These are phyloP conservation scores for Andrena camellia DNA, from an alignment of 2,888 invertebrate genomes.

Conservation along the genomic window DNA sequence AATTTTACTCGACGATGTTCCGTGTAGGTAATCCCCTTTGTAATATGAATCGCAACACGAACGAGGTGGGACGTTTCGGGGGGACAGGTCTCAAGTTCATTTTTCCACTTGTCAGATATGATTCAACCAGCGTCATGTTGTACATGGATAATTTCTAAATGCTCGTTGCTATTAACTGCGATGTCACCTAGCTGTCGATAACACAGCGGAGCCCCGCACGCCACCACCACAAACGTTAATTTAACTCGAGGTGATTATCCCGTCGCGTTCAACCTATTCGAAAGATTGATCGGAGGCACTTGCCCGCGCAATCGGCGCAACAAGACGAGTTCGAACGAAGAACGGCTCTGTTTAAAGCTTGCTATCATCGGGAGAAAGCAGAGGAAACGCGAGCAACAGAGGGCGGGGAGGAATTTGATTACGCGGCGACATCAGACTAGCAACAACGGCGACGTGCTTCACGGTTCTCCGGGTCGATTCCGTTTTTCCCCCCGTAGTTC, in stretches of 20 bases:
- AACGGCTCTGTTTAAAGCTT: conserved; percentile 26
- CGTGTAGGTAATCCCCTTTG: no score
- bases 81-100: no score
- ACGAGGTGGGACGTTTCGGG: no score
- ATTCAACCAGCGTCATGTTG: neutral
- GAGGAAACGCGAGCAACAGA: neutral
- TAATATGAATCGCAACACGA: no score
- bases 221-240: conserved; percentile 2
- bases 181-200: conserved; percentile 20
- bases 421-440: conserved; percentile 27
- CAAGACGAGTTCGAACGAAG: neutral
- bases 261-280: conserved; percentile 2
- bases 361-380: neutral
- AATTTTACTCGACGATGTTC: no score
- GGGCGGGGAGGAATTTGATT: conserved; percentile 43
- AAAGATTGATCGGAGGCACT: conserved; percentile 17
- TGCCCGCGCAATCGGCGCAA: neutral
- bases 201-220: neutral
- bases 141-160: neutral
- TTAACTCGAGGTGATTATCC: conserved; percentile 14
- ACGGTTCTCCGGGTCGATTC: conserved; percentile 43
- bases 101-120: neutral
- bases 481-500: conserved; percentile 7
- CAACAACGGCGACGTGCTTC: conserved; percentile 37
- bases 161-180: conserved; percentile 8